Conservation (phyloP, 2,113 vertebrate species). For the Mastomys coucha region DNA sequence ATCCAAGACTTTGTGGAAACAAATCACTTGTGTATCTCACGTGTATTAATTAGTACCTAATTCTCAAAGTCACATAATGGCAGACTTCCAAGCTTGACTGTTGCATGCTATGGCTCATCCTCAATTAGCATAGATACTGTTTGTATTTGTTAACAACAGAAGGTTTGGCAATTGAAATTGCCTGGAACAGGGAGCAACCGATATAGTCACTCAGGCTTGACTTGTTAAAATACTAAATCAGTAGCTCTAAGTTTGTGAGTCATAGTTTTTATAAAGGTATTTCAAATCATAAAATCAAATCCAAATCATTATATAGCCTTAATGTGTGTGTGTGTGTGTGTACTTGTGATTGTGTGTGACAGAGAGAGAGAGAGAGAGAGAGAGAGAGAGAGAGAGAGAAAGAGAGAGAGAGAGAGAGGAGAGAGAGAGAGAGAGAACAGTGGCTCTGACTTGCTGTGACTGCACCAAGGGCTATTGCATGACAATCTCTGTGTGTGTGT, state of each 20-base stretch:
- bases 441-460: not conserved
- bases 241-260: slow-evolving; percentile 12
- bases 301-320: not conserved
- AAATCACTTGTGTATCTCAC: not conserved
- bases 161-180: not conserved
- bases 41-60: not conserved
- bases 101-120: not conserved
- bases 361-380: too few relatives aligned
- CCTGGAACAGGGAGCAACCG: not conserved
- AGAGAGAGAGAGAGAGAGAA: too few relatives aligned
- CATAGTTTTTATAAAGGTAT: not conserved
- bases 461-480: rapidly evolving
- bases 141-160: not conserved
- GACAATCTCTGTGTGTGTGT: not conserved
- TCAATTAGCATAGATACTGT: not conserved
- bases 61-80: slow-evolving; percentile 19
- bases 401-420: too few relatives aligned
- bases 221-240: slow-evolving; percentile 7
- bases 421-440: not conserved
- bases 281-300: slow-evolving; percentile 19
- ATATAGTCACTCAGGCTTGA: not conserved
- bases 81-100: slow-evolving; percentile 9
- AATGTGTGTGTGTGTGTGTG: not conserved
- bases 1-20: not conserved
- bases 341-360: not conserved